Conservation (phyloP, 2,113 vertebrate species). For the Cyrtonyx montezumae region DNA sequence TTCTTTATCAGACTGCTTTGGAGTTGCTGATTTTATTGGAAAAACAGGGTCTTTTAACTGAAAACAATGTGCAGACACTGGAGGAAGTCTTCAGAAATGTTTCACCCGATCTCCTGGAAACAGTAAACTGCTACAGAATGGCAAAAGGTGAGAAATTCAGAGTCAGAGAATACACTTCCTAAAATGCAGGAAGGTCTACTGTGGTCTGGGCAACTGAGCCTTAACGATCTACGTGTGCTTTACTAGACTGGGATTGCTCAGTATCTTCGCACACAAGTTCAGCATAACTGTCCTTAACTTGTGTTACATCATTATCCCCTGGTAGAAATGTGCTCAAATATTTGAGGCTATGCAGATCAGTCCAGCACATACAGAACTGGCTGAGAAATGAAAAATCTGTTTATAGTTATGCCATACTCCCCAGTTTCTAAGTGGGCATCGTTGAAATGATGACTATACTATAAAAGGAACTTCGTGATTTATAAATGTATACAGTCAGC, state of each 20-base stretch:
- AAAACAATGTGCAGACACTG: conserved; percentile 58
- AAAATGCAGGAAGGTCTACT: neutral
- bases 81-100: neutral
- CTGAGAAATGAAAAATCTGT: neutral
- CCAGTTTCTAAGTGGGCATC: neutral
- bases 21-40: conserved; percentile 71
- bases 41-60: conserved; percentile 56
- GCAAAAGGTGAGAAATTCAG: conserved; percentile 62
- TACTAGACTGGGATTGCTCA: neutral
- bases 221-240: neutral
- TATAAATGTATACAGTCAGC: neutral
- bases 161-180: neutral
- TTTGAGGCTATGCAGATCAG: neutral
- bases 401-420: neutral
- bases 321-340: neutral
- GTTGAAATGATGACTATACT: neutral
- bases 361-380: neutral
- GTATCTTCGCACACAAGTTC: neutral
- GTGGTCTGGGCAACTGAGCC: neutral
- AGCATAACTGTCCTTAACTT: neutral
- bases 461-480: neutral
- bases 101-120: conserved; percentile 51
- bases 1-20: conserved; percentile 68
- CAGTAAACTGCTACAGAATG: conserved; percentile 56
- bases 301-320: neutral